Evolutionary conservation across 2,113 vertebrate species (phyloP).

Genomic region (Lucifuga dentata): DNA sequence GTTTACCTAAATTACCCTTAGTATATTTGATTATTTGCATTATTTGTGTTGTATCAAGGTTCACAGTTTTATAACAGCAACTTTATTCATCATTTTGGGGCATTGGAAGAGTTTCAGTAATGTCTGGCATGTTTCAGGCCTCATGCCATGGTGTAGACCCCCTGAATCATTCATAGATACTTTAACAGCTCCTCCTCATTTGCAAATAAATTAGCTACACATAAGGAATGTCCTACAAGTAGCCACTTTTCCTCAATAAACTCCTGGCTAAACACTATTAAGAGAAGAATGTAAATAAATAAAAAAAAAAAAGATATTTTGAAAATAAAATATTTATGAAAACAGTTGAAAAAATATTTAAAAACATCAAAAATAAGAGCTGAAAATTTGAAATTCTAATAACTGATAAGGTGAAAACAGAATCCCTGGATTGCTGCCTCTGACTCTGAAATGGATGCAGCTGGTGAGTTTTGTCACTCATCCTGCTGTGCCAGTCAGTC

Average conservation of each 20-base stretch:
- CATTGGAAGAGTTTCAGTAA: constrained; percentile 45
- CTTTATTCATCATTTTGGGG: no score
- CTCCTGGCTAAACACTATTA: no score
- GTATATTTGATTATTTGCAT: constrained; percentile 13
- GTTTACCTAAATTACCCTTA: no score
- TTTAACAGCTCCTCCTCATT: no score
- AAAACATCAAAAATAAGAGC: not conserved
- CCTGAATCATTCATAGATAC: constrained; percentile 44
- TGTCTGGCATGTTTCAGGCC: constrained; percentile 33
- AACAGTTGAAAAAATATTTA: no score
- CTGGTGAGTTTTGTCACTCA: constrained; percentile 10
- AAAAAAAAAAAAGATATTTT: no score
- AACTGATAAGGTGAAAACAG: not conserved
- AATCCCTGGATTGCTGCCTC: not conserved
- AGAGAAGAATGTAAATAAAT: no score
- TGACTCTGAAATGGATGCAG: constrained; percentile 1
- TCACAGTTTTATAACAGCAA: no score
- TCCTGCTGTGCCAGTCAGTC: constrained; percentile 12
- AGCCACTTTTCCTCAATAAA: constrained; percentile 11
- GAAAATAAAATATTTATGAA: no score
- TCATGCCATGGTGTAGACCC: constrained; percentile 2
- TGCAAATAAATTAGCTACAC: no score
- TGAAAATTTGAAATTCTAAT: no score
- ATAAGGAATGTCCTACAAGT: constrained; percentile 36
- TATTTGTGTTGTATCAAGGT: constrained; percentile 32